Evolutionary conservation across 1,140 invertebrate species (phyloP).

Genomic region (Cherax destructor): DNA sequence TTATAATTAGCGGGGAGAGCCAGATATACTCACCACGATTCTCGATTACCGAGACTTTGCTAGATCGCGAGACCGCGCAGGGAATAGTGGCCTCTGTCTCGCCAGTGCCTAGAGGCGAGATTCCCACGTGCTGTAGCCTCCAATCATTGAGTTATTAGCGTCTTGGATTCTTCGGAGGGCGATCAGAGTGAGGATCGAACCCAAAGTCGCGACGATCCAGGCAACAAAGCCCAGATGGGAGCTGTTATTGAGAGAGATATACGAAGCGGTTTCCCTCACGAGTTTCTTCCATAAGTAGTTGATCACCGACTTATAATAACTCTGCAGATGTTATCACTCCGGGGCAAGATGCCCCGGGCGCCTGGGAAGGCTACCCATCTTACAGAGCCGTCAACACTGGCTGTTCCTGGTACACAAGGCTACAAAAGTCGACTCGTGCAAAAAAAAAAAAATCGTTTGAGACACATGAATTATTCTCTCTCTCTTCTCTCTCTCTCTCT

Average conservation of each 20-base stretch:
- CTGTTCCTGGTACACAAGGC: not conserved
- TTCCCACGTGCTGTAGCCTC: not conserved
- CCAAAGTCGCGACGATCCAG: not conserved
- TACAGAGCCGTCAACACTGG: not conserved
- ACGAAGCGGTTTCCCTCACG: not conserved
- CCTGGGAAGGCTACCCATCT: no score
- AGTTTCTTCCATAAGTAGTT: not conserved
- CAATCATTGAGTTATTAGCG: not conserved
- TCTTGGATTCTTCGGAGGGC: not conserved
- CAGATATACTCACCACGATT: not conserved
- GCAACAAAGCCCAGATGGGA: not conserved
- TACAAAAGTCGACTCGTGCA: no score
- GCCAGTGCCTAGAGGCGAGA: not conserved
- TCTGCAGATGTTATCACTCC: not conserved
- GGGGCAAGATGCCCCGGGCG: not conserved
- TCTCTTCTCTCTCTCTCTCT: no score
- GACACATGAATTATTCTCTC: no score
- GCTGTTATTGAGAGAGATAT: slow-evolving; percentile 3
- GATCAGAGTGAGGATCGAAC: not conserved
- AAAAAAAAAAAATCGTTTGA: no score
- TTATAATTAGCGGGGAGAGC: not conserved
- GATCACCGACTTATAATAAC: not conserved
- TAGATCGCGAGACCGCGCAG: not conserved
- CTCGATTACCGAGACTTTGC: not conserved
- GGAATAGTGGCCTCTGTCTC: not conserved